Percentiles rank a stretch among this genome's conserved stretches.
phyloP scores from a whole-genome alignment of 2,113 vertebrate species.

The Seriola quinqueradiata region DNA sequence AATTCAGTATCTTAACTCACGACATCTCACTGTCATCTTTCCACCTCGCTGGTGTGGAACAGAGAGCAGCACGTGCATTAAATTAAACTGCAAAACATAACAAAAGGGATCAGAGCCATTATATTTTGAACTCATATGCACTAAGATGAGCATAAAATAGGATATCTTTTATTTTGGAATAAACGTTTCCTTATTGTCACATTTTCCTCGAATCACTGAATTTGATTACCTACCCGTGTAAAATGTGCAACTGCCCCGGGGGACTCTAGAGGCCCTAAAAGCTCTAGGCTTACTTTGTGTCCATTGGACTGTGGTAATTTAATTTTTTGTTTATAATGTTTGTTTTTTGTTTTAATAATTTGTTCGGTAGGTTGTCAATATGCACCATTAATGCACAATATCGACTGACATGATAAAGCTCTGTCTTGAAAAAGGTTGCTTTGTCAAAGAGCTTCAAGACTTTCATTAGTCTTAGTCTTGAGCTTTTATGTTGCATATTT shows the following conservation, averaged over 20 bases:
- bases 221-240: neutral
- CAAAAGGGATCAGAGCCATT: too few relatives aligned
- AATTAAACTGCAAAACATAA: neutral
- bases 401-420: neutral
- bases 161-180: too few relatives aligned
- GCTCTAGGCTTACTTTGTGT: neutral
- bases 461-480: neutral
- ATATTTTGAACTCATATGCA: neutral
- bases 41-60: too few relatives aligned
- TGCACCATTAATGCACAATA: neutral
- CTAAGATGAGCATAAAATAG: neutral
- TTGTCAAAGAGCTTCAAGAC: neutral
- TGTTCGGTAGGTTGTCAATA: neutral
- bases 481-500: neutral
- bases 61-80: neutral
- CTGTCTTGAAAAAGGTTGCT: neutral
- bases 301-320: neutral
- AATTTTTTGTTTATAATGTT: neutral
- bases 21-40: too few relatives aligned
- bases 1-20: too few relatives aligned
- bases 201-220: neutral
- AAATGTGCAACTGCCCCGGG: neutral
- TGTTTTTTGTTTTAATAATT: too few relatives aligned
- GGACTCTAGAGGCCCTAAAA: neutral
- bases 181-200: neutral